A percentile compares a stretch with the other conserved stretches of the same genome.
phyloP scores from a whole-genome alignment of 1,140 invertebrate species.

The Drosophila tristis region DNA sequence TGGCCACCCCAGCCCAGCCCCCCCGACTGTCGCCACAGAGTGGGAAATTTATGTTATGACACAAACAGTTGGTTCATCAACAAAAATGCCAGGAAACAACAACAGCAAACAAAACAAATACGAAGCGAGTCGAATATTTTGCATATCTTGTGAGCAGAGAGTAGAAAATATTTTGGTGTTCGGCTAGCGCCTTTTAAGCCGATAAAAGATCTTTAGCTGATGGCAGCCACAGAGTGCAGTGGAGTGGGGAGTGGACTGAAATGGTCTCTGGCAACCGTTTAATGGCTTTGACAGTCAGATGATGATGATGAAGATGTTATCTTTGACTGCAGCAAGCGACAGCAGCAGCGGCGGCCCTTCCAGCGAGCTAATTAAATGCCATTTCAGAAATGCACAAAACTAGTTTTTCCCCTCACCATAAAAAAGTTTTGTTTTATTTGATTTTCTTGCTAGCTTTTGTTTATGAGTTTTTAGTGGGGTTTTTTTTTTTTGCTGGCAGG shows the following conservation, averaged over 20 bases:
- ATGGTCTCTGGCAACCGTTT: conserved; percentile 34
- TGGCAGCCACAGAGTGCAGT: conserved; percentile 12
- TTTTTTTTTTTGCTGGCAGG: conserved; percentile 58
- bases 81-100: conserved; percentile 20
- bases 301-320: conserved; percentile 19
- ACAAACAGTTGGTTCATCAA: conserved; percentile 61
- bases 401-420: conserved; percentile 32
- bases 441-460: conserved; percentile 28
- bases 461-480: conserved; percentile 56
- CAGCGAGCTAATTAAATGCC: conserved; percentile 64
- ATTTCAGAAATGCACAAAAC: conserved; percentile 58
- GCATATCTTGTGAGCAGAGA: conserved; percentile 53
- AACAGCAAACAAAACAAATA: conserved; percentile 9
- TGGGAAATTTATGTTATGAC: conserved; percentile 59
- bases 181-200: conserved; percentile 47
- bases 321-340: neutral
- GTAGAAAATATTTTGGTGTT: conserved; percentile 49
- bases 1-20: neutral
- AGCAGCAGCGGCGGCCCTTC: conserved; percentile 14
- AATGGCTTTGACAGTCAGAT: conserved; percentile 28
- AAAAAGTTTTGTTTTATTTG: conserved; percentile 28
- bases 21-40: neutral
- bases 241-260: neutral
- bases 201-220: conserved; percentile 43
- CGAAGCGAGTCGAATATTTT: conserved; percentile 29